Conservation (phyloP, 2,797 vertebrate species). For the Microhierax caerulescens region DNA sequence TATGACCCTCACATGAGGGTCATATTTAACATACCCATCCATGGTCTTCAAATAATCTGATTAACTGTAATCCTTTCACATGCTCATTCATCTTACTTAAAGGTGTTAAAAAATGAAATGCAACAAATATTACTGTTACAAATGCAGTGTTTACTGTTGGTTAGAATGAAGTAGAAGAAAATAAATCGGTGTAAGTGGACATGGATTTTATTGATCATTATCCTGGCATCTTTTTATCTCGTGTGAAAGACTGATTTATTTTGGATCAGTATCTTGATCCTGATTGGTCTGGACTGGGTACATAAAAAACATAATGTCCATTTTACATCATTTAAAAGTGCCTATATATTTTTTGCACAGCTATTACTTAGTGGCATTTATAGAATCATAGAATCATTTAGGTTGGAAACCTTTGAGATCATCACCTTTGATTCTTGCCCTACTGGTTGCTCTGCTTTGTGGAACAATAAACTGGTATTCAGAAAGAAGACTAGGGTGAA, state of each 20-base stretch:
- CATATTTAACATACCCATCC: not conserved
- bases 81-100: not conserved
- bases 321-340: not conserved
- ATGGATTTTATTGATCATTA: not conserved
- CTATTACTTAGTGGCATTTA: not conserved
- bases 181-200: not conserved
- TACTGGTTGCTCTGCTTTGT: not conserved
- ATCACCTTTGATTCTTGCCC: not conserved
- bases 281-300: not conserved
- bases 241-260: not conserved
- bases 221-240: not conserved
- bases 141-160: not conserved
- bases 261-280: not conserved
- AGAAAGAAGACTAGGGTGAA: not conserved
- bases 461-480: not conserved
- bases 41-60: not conserved
- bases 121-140: not conserved
- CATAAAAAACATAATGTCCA: not conserved
- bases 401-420: no score
- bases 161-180: not conserved
- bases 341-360: not conserved
- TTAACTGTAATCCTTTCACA: not conserved
- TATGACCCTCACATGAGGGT: not conserved
- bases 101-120: not conserved
- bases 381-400: no score